Percentiles rank a stretch among this genome's conserved stretches.
phyloP scores from a whole-genome alignment of 2,888 invertebrate genomes.

The Ditula angustiorana region DNA sequence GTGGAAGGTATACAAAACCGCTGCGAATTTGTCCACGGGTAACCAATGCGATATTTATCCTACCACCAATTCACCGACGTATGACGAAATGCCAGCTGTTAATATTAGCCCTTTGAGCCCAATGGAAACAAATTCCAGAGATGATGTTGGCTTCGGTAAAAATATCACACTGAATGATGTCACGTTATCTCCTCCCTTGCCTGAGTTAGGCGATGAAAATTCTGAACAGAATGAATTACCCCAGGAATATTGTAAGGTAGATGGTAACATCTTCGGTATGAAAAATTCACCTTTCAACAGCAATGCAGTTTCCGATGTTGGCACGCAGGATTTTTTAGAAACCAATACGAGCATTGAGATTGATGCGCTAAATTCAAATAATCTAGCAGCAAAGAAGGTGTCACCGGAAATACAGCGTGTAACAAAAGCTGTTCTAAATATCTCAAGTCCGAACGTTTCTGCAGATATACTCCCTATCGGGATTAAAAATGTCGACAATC shows the following conservation, averaged over 20 bases:
- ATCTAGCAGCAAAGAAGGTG: background rate
- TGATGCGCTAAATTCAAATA: background rate
- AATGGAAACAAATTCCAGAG: background rate
- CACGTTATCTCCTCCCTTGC: background rate
- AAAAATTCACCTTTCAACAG: background rate
- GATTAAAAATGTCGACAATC: background rate
- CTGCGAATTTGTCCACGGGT: background rate
- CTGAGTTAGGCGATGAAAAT: background rate
- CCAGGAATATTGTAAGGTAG: background rate
- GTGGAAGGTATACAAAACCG: conserved; percentile 5
- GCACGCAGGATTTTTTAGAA: background rate
- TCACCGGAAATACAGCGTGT: conserved; percentile 9
- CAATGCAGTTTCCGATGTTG: background rate
- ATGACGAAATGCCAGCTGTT: conserved; percentile 4
- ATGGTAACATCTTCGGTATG: background rate
- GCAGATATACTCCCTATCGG: conserved; percentile 2
- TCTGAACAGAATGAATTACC: background rate
- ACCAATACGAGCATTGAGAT: background rate
- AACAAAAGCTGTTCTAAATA: conserved; percentile 5
- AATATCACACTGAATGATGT: background rate
- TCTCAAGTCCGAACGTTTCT: conserved; percentile 14
- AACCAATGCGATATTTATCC: conserved; percentile 1
- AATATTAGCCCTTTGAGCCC: background rate
- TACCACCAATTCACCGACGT: conserved; percentile 9
- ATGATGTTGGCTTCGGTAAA: background rate